A percentile compares a stretch with the other conserved stretches of the same genome.
phyloP scores from a whole-genome alignment of 2,888 invertebrate genomes.

The Sphaerophoria rueppellii region DNA sequence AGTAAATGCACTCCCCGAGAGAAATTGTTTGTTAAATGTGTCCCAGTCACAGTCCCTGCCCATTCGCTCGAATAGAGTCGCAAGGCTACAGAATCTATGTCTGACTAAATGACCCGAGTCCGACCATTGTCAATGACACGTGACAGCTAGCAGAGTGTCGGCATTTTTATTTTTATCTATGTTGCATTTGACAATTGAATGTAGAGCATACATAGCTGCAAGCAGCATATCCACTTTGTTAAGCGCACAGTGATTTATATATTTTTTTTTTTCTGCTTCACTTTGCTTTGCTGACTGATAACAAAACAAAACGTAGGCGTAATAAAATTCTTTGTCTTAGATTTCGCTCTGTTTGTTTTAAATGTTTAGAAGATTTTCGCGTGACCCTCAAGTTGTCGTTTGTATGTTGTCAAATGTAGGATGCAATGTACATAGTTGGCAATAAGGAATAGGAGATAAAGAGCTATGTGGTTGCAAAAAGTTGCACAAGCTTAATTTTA shows the following conservation, averaged over 20 bases:
- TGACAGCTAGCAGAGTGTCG: constrained; percentile 53
- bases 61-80: neutral
- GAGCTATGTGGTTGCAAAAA: constrained; percentile 36
- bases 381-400: constrained; percentile 49
- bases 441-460: constrained; percentile 24
- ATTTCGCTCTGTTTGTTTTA: constrained; percentile 20
- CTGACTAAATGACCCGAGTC: constrained; percentile 28
- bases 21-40: constrained; percentile 55
- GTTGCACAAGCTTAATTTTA: constrained; percentile 58
- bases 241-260: too few relatives aligned
- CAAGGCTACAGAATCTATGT: constrained; percentile 1
- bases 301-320: constrained; percentile 60
- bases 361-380: constrained; percentile 32
- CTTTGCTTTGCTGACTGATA: constrained; percentile 36
- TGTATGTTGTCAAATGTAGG: neutral
- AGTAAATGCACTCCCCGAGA: constrained; percentile 55
- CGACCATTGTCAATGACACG: constrained; percentile 70
- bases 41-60: neutral
- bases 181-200: constrained; percentile 46
- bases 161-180: constrained; percentile 39
- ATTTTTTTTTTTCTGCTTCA: too few relatives aligned
- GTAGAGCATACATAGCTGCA: neutral
- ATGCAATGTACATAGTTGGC: neutral
- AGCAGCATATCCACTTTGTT: constrained; percentile 49
- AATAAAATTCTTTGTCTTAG: constrained; percentile 49